These are phyloP conservation scores for Cygnus buccinator DNA, from an alignment of 2,113 vertebrate species.

Conservation along the genomic window DNA sequence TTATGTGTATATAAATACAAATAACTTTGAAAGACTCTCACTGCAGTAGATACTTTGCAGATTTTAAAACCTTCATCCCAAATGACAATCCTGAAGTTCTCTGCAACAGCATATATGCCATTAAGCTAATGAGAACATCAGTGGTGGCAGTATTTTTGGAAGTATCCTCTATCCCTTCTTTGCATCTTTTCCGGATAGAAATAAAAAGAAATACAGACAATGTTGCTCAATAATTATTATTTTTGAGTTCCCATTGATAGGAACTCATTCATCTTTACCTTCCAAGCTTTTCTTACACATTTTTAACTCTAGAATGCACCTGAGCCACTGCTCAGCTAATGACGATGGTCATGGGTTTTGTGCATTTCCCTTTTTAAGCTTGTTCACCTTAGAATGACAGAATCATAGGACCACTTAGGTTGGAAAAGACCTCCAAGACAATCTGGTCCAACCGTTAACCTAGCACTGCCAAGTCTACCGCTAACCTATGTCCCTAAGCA, in stretches of 20 bases:
- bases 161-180: neutral
- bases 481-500: too few species aligned
- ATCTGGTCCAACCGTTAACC: too few species aligned
- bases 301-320: neutral
- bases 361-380: neutral
- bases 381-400: neutral
- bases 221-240: neutral
- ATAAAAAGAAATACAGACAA: neutral
- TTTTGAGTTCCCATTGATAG: neutral
- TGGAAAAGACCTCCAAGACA: too few species aligned
- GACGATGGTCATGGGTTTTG: neutral
- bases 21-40: neutral
- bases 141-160: neutral
- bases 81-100: neutral
- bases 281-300: neutral
- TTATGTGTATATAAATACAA: neutral
- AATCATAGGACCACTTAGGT: too few species aligned
- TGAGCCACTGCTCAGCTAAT: neutral
- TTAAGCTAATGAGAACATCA: neutral
- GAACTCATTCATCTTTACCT: neutral
- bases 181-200: neutral
- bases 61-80: neutral
- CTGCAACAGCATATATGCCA: neutral
- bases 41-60: neutral
- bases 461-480: too few species aligned